Conservation (phyloP, 2,888 invertebrate genomes). For the Oscheius sp. region DNA sequence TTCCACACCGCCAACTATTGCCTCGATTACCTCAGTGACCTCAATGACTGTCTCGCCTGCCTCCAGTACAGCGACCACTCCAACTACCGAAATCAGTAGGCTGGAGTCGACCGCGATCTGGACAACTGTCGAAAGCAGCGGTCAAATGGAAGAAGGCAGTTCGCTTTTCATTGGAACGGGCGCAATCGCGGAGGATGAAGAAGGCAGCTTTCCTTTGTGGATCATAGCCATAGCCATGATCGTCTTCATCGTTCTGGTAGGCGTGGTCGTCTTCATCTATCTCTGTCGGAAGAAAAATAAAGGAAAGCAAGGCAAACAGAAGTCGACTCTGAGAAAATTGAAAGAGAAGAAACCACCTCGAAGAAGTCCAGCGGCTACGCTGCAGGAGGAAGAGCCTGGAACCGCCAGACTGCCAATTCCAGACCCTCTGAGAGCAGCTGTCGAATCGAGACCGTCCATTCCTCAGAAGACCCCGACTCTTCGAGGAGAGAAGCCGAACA, state of each 20-base stretch:
- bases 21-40: background rate
- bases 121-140: background rate
- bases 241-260: background rate
- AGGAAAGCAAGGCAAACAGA: background rate
- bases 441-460: background rate
- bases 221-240: background rate
- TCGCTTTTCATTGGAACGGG: no score
- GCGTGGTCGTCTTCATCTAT: background rate
- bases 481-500: background rate
- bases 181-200: background rate
- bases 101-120: background rate
- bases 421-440: background rate
- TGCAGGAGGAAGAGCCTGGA: background rate
- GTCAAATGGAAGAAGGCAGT: background rate
- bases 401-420: background rate
- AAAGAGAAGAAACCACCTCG: background rate
- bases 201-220: constrained; percentile 4
- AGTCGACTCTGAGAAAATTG: background rate
- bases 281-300: background rate
- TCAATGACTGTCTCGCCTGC: background rate
- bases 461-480: no score
- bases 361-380: background rate
- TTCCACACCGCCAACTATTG: background rate
- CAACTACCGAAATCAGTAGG: background rate
- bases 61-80: background rate